Evolutionary conservation across 2,888 invertebrate genomes (phyloP).

Genomic region (Torymus texanus): DNA sequence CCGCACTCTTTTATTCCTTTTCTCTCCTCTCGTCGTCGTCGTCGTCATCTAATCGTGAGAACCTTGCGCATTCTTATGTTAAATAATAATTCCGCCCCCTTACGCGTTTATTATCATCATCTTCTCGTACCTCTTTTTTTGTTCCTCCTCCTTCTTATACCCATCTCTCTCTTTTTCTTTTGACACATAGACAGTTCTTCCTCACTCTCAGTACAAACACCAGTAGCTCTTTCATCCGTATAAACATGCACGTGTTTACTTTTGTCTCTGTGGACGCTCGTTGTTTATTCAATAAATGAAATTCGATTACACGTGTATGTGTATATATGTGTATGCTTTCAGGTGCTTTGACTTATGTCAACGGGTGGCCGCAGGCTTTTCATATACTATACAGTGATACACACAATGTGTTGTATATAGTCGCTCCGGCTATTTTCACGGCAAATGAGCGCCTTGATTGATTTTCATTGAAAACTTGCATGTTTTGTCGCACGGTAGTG

Average conservation of each 20-base stretch:
- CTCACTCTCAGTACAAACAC: too few species aligned
- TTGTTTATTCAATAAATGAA: slow-evolving; percentile 23
- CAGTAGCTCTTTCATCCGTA: too few species aligned
- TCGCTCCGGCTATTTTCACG: slow-evolving; percentile 2
- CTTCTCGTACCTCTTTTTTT: background rate
- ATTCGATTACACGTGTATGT: background rate
- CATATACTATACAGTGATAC: background rate
- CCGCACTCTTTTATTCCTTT: background rate
- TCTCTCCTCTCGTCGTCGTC: background rate
- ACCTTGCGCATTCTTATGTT: slow-evolving; percentile 46
- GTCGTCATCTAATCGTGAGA: slow-evolving; percentile 48
- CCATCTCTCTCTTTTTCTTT: background rate
- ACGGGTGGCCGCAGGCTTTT: background rate
- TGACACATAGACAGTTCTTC: background rate
- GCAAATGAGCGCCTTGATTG: slow-evolving; percentile 26
- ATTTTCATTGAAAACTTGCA: slow-evolving; percentile 10
- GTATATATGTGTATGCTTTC: background rate
- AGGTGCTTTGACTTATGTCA: background rate
- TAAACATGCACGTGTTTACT: too few species aligned
- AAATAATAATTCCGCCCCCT: slow-evolving; percentile 29
- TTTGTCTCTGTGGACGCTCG: background rate
- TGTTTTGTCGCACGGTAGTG: too few species aligned
- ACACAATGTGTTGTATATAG: too few species aligned
- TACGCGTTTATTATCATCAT: background rate
- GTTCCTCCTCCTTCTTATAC: background rate